phyloP scores from a whole-genome alignment of 2,888 invertebrate genomes.

The Polydrusus pterygomalis region DNA sequence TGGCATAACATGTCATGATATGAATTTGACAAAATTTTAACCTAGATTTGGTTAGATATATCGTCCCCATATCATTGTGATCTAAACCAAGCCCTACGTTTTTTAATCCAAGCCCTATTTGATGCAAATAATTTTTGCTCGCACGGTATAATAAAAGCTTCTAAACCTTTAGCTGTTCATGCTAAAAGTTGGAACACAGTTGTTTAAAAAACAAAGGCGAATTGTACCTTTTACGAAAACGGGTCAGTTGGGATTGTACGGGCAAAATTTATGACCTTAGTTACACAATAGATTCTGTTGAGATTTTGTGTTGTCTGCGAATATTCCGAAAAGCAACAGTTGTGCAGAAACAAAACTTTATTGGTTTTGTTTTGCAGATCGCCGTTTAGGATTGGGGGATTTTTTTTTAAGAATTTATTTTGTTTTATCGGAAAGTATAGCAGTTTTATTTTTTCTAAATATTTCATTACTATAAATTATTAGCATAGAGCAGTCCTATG shows the following conservation, averaged over 20 bases:
- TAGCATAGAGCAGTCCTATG: too few relatives aligned
- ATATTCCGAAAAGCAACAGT: constrained; percentile 45
- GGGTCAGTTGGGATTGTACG: constrained; percentile 51
- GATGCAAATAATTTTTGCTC: too few relatives aligned
- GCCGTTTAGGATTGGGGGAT: constrained; percentile 23
- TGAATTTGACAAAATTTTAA: too few relatives aligned
- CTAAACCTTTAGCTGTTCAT: background rate
- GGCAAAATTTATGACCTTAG: constrained; percentile 48
- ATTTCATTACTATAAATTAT: background rate
- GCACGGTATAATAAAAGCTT: too few relatives aligned
- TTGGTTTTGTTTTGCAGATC: constrained; percentile 38
- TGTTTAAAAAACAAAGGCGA: constrained; percentile 20
- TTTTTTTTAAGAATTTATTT: background rate
- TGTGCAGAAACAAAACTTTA: constrained; percentile 31
- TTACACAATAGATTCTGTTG: constrained; percentile 50
- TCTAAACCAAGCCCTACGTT: too few relatives aligned
- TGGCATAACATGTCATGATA: too few relatives aligned
- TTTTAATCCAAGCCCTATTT: too few relatives aligned
- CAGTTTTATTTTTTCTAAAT: background rate
- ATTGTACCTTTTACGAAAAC: constrained; percentile 37
- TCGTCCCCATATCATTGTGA: too few relatives aligned
- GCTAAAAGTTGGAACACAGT: constrained; percentile 32
- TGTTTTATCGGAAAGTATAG: background rate
- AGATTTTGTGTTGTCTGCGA: constrained; percentile 43
- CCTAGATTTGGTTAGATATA: too few relatives aligned